Conservation (phyloP, 2,797 vertebrate genomes). For the Martes flavigula region DNA sequence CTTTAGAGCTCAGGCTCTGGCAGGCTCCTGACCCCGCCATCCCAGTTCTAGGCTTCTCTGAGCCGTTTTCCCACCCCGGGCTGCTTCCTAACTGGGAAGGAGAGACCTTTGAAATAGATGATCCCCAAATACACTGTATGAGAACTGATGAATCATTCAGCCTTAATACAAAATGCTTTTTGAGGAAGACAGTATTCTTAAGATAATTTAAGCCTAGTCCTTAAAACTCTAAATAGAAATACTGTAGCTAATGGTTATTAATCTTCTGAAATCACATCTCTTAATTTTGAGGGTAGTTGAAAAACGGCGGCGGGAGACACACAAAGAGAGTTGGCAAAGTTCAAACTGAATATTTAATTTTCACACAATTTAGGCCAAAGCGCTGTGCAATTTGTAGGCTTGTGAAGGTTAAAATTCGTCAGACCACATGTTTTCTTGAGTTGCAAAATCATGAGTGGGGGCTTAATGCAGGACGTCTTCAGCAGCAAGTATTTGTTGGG, state of each 20-base stretch:
- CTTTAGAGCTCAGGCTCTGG: background rate
- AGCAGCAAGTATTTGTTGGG: constrained; percentile 67
- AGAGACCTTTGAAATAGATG: background rate
- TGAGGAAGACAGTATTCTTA: background rate
- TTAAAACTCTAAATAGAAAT: background rate
- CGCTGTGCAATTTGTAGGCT: background rate
- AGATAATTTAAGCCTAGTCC: background rate
- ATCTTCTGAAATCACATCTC: constrained; percentile 40
- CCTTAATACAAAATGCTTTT: background rate
- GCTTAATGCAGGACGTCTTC: constrained; percentile 50
- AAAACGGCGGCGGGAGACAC: background rate
- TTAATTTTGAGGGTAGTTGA: constrained; percentile 28
- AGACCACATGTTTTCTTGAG: constrained; percentile 59
- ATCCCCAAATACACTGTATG: background rate
- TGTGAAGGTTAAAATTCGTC: constrained; percentile 49
- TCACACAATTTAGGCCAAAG: background rate
- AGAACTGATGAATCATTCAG: background rate
- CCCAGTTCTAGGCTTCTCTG: background rate
- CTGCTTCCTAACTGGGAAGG: background rate
- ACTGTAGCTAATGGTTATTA: background rate
- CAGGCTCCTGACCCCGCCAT: background rate
- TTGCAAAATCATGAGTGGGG: constrained; percentile 45
- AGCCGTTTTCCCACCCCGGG: background rate
- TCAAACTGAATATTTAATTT: constrained; percentile 49
- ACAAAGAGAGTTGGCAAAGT: background rate